Evolutionary conservation across 2,888 invertebrate genomes (phyloP).

Genomic region (Nemotelus pantherinus): DNA sequence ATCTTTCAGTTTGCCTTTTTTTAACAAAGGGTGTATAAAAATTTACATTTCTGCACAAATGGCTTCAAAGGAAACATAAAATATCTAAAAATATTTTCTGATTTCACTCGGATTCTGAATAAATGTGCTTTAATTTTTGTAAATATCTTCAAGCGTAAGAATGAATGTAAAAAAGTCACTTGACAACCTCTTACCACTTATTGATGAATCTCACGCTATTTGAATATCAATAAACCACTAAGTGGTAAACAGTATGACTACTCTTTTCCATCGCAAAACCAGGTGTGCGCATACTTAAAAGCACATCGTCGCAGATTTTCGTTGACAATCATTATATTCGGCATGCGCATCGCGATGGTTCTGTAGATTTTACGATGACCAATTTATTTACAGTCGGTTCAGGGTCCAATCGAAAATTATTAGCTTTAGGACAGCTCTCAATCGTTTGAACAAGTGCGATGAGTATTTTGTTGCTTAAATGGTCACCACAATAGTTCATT

Average conservation of each 20-base stretch:
- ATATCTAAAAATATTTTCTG: not conserved
- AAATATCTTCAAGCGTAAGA: not conserved
- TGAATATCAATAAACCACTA: not conserved
- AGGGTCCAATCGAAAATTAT: not conserved
- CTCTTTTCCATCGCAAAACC: not conserved
- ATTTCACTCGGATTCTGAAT: not conserved
- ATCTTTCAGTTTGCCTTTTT: too few relatives aligned
- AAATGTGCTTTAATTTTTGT: not conserved
- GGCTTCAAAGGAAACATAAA: not conserved
- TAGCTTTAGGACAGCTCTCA: not conserved
- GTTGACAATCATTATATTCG: not conserved
- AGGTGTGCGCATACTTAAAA: not conserved
- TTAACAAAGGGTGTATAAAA: too few relatives aligned
- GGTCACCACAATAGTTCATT: not conserved
- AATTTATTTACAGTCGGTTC: too few relatives aligned
- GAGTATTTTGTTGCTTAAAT: not conserved
- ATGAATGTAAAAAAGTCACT: not conserved
- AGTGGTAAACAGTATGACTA: constrained; percentile 7
- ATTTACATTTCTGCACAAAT: too few relatives aligned
- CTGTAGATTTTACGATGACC: too few relatives aligned
- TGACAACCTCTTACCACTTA: not conserved
- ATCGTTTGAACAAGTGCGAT: not conserved
- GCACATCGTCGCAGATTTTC: constrained; percentile 6
- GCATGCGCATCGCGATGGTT: not conserved
- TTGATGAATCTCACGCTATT: not conserved